Conservation (phyloP, 2,797 vertebrate species). For the Neosilurus mollespiculum region DNA sequence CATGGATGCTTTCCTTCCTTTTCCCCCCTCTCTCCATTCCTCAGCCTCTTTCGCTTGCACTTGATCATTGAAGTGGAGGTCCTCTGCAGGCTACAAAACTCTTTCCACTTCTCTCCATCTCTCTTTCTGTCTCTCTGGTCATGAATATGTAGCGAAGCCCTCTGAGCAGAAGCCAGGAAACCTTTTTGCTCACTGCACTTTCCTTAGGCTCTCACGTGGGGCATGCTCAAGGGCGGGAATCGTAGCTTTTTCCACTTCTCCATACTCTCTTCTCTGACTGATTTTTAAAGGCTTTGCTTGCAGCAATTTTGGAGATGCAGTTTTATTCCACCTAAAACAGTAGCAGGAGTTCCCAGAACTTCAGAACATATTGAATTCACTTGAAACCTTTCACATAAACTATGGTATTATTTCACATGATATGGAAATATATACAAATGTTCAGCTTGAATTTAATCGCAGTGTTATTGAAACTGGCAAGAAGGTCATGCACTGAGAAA, state of each 20-base stretch:
- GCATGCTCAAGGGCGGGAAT: slow-evolving; percentile 44
- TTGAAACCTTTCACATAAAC: slow-evolving; percentile 9
- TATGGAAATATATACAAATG: slow-evolving; percentile 32
- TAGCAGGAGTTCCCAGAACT: background rate
- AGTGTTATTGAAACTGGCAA: slow-evolving; percentile 27
- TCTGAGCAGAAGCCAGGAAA: slow-evolving; percentile 42
- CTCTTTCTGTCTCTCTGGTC: slow-evolving; percentile 35
- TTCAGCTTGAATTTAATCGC: slow-evolving; percentile 1
- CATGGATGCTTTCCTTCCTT: slow-evolving; percentile 39
- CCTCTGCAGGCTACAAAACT: slow-evolving; percentile 46
- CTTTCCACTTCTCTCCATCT: slow-evolving; percentile 28
- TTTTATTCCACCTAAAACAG: slow-evolving; percentile 9
- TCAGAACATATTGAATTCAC: background rate
- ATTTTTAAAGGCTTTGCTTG: slow-evolving; percentile 31
- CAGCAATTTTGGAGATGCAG: slow-evolving; percentile 18
- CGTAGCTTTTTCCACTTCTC: slow-evolving; percentile 26
- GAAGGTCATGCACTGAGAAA: slow-evolving; percentile 28
- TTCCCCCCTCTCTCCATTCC: slow-evolving; percentile 16
- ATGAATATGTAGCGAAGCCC: slow-evolving; percentile 54
- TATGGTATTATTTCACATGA: slow-evolving; percentile 16
- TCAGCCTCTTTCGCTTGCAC: slow-evolving; percentile 29
- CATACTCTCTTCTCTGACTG: slow-evolving; percentile 16
- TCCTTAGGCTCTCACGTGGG: slow-evolving; percentile 49
- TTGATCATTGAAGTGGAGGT: slow-evolving; percentile 55
- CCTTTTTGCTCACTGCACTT: slow-evolving; percentile 50